Percentiles rank a stretch among this genome's conserved stretches.
These are phyloP conservation scores for Pollachius pollachius DNA, from an alignment of 2,113 vertebrate genomes.

Conservation along the genomic window DNA sequence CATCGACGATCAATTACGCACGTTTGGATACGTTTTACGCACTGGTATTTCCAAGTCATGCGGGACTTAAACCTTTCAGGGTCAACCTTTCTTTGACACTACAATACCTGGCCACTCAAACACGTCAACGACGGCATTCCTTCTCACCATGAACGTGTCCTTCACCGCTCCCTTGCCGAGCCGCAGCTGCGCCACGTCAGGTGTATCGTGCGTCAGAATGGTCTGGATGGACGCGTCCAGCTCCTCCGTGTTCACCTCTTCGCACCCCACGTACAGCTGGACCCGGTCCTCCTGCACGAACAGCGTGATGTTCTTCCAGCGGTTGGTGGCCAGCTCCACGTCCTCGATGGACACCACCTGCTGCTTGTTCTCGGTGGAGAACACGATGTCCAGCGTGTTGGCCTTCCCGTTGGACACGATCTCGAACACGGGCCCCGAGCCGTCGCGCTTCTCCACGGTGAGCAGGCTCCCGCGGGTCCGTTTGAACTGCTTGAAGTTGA, in stretches of 20 bases:
- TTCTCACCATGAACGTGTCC: slow-evolving; percentile 93
- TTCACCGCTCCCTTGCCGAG: slow-evolving; percentile 93
- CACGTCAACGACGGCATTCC: background rate
- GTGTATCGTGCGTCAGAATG: slow-evolving; percentile 84
- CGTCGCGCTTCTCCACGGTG: slow-evolving; percentile 88
- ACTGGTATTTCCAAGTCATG: background rate
- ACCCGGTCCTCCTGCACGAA: slow-evolving; percentile 95
- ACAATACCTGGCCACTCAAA: background rate
- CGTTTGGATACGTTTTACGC: background rate
- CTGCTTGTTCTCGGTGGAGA: slow-evolving; percentile 87
- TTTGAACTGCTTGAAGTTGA: slow-evolving; percentile 89
- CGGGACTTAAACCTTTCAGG: too few relatives aligned
- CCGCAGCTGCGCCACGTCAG: slow-evolving; percentile 77
- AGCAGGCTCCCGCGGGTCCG: slow-evolving; percentile 88
- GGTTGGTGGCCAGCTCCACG: slow-evolving; percentile 85
- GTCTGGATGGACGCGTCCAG: slow-evolving; percentile 89
- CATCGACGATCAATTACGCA: too few relatives aligned
- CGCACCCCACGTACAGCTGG: slow-evolving; percentile 91
- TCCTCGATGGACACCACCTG: slow-evolving; percentile 93
- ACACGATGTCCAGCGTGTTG: slow-evolving; percentile 91
- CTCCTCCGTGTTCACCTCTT: slow-evolving; percentile 89
- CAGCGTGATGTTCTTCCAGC: slow-evolving; percentile 96
- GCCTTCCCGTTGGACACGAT: slow-evolving; percentile 94
- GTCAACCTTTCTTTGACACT: too few relatives aligned
- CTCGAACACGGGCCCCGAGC: slow-evolving; percentile 87